phyloP scores from a whole-genome alignment of 2,888 invertebrate species.

The Allygus modestus region DNA sequence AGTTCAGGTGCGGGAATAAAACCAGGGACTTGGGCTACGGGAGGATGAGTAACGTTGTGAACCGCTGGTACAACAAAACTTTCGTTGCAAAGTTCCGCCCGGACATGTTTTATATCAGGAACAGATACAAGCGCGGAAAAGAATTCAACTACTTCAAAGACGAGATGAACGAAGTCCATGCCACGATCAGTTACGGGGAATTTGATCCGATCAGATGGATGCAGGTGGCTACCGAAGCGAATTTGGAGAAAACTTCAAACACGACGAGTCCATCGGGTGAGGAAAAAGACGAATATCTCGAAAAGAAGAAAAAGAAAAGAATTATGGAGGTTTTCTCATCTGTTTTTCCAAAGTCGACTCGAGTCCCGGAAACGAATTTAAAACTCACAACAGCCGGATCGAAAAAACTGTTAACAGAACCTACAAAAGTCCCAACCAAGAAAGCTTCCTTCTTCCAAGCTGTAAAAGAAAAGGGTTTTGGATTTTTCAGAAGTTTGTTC shows the following conservation, averaged over 20 bases:
- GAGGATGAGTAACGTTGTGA: constrained; percentile 53
- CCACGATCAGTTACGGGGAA: not conserved
- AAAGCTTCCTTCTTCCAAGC: constrained; percentile 34
- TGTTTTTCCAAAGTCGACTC: not conserved
- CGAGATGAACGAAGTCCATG: constrained; percentile 24
- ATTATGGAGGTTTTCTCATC: constrained; percentile 2
- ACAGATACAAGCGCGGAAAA: constrained; percentile 21
- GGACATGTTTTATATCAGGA: constrained; percentile 37
- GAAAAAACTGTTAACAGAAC: not conserved
- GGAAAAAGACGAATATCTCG: not conserved
- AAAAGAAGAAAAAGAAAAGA: not conserved
- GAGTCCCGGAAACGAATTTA: not conserved
- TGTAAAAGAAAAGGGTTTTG: constrained; percentile 36
- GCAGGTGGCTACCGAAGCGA: not conserved
- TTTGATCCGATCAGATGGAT: constrained; percentile 10
- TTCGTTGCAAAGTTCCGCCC: constrained; percentile 35
- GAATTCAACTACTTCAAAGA: constrained; percentile 32
- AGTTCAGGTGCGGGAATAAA: constrained; percentile 10
- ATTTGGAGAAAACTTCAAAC: not conserved
- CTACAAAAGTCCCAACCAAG: not conserved
- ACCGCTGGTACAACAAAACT: constrained; percentile 47
- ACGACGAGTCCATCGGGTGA: not conserved
- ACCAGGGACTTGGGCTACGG: constrained; percentile 33
- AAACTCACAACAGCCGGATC: not conserved
- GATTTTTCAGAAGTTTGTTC: constrained; percentile 41